These are phyloP conservation scores for Antigone vipio DNA, from an alignment of 2,113 vertebrate species.

Conservation along the genomic window DNA sequence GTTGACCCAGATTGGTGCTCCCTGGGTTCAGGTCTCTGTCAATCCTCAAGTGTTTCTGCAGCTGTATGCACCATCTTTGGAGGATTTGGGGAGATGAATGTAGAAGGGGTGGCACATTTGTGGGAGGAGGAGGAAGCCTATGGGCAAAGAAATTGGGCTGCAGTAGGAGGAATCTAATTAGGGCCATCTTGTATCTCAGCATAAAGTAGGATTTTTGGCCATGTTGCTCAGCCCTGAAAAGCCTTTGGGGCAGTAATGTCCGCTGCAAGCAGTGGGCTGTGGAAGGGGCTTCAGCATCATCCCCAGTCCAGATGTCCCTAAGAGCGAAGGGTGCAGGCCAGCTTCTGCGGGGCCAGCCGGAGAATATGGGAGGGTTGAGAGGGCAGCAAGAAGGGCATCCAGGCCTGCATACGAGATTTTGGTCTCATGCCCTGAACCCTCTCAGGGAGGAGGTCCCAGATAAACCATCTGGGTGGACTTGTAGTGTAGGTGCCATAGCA, in stretches of 20 bases:
- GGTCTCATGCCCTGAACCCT: neutral
- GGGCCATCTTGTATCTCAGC: neutral
- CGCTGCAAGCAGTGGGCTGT: neutral
- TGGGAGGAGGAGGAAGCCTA: neutral
- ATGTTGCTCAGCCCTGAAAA: neutral
- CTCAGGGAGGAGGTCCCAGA: neutral
- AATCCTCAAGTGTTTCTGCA: neutral
- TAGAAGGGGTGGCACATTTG: neutral
- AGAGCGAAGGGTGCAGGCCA: neutral
- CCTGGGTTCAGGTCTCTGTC: neutral
- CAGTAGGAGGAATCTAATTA: neutral
- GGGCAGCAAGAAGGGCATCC: fast-evolving
- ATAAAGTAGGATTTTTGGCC: neutral
- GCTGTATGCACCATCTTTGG: fast-evolving
- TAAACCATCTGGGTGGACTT: neutral
- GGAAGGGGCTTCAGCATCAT: neutral
- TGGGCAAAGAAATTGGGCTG: neutral
- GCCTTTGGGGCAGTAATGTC: neutral
- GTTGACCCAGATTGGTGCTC: fast-evolving
- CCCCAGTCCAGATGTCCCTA: neutral
- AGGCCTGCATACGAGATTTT: fast-evolving
- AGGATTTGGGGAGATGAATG: neutral
- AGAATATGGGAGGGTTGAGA: fast-evolving
- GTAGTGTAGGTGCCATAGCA: neutral
- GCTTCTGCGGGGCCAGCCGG: fast-evolving